A percentile compares a stretch with the other conserved stretches of the same genome.
Conservation (phyloP, 2,113 vertebrate genomes). For the Sinocyclocheilus grahami region DNA sequence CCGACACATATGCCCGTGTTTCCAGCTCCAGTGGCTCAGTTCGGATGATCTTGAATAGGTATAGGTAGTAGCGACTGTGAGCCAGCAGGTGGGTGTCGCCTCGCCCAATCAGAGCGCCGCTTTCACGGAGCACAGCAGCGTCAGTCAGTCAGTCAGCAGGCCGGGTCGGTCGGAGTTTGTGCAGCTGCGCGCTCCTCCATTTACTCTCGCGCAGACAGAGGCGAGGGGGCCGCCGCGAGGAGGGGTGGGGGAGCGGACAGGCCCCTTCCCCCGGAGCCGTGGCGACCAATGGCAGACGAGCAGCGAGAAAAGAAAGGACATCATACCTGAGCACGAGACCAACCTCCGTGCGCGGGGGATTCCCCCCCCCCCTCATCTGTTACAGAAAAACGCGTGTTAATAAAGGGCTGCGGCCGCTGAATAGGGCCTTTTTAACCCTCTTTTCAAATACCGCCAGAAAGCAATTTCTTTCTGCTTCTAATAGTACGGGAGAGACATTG, state of each 20-base stretch:
- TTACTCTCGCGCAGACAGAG: conserved; percentile 63
- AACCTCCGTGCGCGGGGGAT: conserved; percentile 53
- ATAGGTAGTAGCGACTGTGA: conserved; percentile 27
- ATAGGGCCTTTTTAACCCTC: conserved; percentile 72
- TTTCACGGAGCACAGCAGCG: conserved; percentile 30
- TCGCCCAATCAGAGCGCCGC: conserved; percentile 48
- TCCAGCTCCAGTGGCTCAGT: conserved; percentile 28
- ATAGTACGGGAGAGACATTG: conserved; percentile 56
- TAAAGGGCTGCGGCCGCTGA: conserved; percentile 72
- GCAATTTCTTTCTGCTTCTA: conserved; percentile 77
- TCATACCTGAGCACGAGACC: conserved; percentile 78
- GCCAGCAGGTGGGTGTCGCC: conserved; percentile 56
- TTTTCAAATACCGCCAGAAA: conserved; percentile 78
- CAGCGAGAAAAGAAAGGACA: conserved; percentile 61
- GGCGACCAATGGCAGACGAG: conserved; percentile 68
- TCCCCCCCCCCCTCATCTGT: conserved; percentile 61
- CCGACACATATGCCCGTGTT: conserved; percentile 9
- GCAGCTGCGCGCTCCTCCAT: conserved; percentile 76
- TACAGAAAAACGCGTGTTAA: conserved; percentile 72
- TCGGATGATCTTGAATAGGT: conserved; percentile 34
- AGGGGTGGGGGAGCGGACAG: conserved; percentile 45
- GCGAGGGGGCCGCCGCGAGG: conserved; percentile 57
- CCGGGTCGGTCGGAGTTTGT: conserved; percentile 66
- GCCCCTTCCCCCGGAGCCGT: conserved; percentile 61
- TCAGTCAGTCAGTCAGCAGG: conserved; percentile 32